These are phyloP conservation scores for Neuroscelio doddi DNA, from an alignment of 2,888 invertebrate genomes.

Conservation along the genomic window DNA sequence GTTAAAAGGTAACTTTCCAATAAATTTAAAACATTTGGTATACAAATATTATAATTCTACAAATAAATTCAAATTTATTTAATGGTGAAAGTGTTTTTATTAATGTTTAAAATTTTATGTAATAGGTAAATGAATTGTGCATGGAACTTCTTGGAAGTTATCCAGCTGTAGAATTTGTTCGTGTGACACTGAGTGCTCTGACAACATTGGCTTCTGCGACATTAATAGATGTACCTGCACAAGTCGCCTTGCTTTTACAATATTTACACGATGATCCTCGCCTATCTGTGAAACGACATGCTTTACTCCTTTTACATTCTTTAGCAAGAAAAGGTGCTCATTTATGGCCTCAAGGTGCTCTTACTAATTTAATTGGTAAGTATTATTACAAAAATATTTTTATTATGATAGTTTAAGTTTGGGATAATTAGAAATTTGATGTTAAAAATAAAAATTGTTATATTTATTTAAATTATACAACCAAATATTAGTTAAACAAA, in stretches of 20 bases:
- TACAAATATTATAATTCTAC: no score
- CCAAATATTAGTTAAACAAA: no score
- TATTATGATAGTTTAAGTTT: no score
- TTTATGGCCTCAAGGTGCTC: constrained; percentile 81
- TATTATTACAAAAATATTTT: constrained; percentile 6
- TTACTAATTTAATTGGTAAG: constrained; percentile 71
- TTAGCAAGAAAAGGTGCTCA: constrained; percentile 84
- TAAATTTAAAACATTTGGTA: no score
- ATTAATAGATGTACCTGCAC: constrained; percentile 91
- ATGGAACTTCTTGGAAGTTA: constrained; percentile 83
- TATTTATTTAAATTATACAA: no score
- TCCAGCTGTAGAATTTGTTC: constrained; percentile 85
- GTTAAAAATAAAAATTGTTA: no score
- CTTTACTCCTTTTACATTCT: constrained; percentile 79
- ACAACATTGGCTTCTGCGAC: constrained; percentile 92
- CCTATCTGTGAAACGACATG: constrained; percentile 79
- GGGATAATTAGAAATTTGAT: no score
- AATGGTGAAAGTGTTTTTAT: background rate
- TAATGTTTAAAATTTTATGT: no score
- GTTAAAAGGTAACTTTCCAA: no score
- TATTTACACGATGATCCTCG: constrained; percentile 82
- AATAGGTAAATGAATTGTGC: constrained; percentile 82
- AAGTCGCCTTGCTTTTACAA: constrained; percentile 81
- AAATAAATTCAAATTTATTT: background rate
- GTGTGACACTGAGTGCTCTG: constrained; percentile 88